Percentiles rank a stretch among this genome's conserved stretches.
phyloP scores from a whole-genome alignment of 2,113 vertebrate genomes.

The Chloropsis hardwickii region DNA sequence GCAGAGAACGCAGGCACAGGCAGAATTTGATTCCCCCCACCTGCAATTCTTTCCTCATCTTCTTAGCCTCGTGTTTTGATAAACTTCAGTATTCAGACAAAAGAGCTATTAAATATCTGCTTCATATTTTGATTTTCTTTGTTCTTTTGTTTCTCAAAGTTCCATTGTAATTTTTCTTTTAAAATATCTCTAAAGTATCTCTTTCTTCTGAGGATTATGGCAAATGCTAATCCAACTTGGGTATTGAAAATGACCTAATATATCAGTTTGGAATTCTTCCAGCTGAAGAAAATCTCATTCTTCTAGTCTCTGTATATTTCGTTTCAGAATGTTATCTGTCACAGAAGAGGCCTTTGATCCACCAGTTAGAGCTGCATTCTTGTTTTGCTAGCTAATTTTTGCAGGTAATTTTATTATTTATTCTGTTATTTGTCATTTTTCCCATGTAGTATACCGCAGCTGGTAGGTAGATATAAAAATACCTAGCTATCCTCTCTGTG shows the following conservation, averaged over 20 bases:
- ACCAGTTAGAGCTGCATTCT: background rate
- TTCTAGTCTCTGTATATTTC: background rate
- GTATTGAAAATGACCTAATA: conserved; percentile 40
- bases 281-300: conserved; percentile 28
- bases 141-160: conserved; percentile 22
- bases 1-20: background rate
- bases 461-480: background rate
- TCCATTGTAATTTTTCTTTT: conserved; percentile 25
- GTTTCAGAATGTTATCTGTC: conserved; percentile 30
- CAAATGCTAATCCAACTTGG: background rate
- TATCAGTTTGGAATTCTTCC: conserved; percentile 49
- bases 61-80: background rate
- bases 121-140: conserved; percentile 36
- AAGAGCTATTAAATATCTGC: conserved; percentile 21
- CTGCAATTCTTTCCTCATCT: background rate
- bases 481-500: background rate
- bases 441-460: background rate
- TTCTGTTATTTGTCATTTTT: conserved; percentile 26
- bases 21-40: background rate
- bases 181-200: conserved; percentile 22
- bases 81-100: background rate
- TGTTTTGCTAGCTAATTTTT: conserved; percentile 49
- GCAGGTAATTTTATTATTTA: conserved; percentile 19
- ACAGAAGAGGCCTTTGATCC: conserved; percentile 23
- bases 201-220: conserved; percentile 38